phyloP scores from a whole-genome alignment of 2,888 invertebrate genomes.

The Arenicola marina region DNA sequence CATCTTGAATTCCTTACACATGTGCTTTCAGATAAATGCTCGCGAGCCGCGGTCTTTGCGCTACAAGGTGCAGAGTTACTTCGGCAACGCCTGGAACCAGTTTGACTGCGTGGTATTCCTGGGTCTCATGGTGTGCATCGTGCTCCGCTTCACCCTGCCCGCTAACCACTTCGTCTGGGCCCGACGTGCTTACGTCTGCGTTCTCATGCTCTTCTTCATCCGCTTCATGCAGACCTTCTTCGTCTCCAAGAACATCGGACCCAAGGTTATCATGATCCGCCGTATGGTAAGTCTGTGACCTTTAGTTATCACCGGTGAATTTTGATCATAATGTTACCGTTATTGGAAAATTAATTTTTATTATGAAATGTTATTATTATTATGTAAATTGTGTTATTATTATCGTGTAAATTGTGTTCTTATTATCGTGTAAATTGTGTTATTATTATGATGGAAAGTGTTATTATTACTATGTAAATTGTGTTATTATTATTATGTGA shows the following conservation, averaged over 20 bases:
- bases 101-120: conserved; percentile 53
- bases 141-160: conserved; percentile 45
- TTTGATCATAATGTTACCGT: too few species aligned
- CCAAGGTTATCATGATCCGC: conserved; percentile 61
- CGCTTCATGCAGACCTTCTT: conserved; percentile 58
- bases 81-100: conserved; percentile 53
- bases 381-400: too few species aligned
- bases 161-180: conserved; percentile 43
- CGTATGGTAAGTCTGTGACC: conserved; percentile 52
- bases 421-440: too few species aligned
- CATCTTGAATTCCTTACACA: too few species aligned
- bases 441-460: too few species aligned
- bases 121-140: conserved; percentile 49
- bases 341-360: too few species aligned
- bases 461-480: too few species aligned
- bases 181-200: conserved; percentile 51
- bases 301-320: too few species aligned
- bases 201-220: conserved; percentile 54
- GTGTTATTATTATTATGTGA: too few species aligned
- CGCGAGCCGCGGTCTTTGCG: conserved; percentile 43
- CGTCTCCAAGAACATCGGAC: conserved; percentile 56
- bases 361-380: too few species aligned
- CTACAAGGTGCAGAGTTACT: conserved; percentile 52
- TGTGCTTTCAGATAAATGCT: conserved; percentile 44
- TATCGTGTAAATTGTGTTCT: too few species aligned